phyloP scores from a whole-genome alignment of 2,888 invertebrate genomes.

The Hypena proboscidalis region DNA sequence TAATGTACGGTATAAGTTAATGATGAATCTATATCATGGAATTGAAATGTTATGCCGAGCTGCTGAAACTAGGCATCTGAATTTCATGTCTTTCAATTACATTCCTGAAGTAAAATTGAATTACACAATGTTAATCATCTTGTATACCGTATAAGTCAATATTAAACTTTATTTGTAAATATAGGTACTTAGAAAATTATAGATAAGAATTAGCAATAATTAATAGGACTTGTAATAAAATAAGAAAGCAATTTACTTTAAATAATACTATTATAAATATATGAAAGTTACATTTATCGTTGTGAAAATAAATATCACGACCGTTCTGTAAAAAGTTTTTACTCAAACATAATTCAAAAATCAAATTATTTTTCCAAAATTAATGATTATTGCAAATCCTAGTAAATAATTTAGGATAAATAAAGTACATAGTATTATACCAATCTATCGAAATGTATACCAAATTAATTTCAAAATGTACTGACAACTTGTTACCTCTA shows the following conservation, averaged over 20 bases:
- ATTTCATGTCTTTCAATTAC: conserved; percentile 19
- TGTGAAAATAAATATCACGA: background rate
- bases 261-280: conserved; percentile 2
- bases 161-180: conserved; percentile 15
- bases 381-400: background rate
- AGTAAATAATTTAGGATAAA: background rate
- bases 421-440: conserved; percentile 1
- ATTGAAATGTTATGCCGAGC: background rate
- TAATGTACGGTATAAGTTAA: too few relatives aligned
- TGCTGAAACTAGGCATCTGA: background rate
- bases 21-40: background rate
- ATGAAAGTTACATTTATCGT: conserved; percentile 1
- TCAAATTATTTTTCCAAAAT: conserved; percentile 2
- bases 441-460: conserved; percentile 25
- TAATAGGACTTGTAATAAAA: conserved; percentile 18
- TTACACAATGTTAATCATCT: background rate
- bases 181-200: conserved; percentile 5
- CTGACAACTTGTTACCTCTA: conserved; percentile 32
- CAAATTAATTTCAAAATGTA: conserved; percentile 24
- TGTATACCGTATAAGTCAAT: conserved; percentile 19
- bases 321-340: background rate
- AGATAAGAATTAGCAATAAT: conserved; percentile 38
- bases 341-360: background rate
- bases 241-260: conserved; percentile 30
- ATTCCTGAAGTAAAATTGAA: conserved; percentile 24